Conservation (phyloP, 2,888 invertebrate species). For the Nasonia oneida region DNA sequence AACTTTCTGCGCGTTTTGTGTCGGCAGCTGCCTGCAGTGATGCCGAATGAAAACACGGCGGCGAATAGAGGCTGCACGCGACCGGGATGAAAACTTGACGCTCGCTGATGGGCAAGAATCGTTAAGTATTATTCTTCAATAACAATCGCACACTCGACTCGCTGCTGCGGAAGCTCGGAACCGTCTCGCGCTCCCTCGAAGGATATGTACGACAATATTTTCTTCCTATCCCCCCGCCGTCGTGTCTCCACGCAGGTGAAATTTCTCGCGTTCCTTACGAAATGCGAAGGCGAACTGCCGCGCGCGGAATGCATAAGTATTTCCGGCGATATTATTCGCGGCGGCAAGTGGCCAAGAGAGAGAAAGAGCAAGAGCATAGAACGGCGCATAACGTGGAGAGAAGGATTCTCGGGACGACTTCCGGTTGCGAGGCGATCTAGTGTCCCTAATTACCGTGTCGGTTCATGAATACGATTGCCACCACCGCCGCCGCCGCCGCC, state of each 20-base stretch:
- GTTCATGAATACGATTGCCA: constrained; percentile 79
- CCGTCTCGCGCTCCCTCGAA: neutral
- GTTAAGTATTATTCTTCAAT: neutral
- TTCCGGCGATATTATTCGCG: constrained; percentile 75
- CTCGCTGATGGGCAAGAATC: neutral
- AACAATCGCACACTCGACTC: neutral
- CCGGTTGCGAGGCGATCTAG: constrained; percentile 78
- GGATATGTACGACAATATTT: constrained; percentile 43
- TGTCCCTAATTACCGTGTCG: constrained; percentile 80
- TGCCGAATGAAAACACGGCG: constrained; percentile 50
- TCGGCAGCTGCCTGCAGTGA: neutral
- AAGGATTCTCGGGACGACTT: constrained; percentile 78
- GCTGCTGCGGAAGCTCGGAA: constrained; percentile 31
- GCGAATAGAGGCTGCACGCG: constrained; percentile 36
- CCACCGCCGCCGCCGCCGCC: constrained; percentile 64
- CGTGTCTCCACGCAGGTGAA: constrained; percentile 49
- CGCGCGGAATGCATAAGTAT: constrained; percentile 78
- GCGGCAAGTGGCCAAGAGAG: constrained; percentile 50
- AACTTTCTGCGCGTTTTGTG: constrained; percentile 53
- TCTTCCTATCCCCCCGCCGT: constrained; percentile 29
- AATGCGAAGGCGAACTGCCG: constrained; percentile 62
- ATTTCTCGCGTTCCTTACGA: constrained; percentile 74
- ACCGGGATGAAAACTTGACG: neutral
- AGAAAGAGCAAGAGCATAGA: neutral
- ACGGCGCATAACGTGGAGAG: constrained; percentile 66